Evolutionary conservation across 1,140 invertebrate species (phyloP), one percentile per base, ranked within the genome.

Genomic region (Calliopsis andreniformis): DNA sequence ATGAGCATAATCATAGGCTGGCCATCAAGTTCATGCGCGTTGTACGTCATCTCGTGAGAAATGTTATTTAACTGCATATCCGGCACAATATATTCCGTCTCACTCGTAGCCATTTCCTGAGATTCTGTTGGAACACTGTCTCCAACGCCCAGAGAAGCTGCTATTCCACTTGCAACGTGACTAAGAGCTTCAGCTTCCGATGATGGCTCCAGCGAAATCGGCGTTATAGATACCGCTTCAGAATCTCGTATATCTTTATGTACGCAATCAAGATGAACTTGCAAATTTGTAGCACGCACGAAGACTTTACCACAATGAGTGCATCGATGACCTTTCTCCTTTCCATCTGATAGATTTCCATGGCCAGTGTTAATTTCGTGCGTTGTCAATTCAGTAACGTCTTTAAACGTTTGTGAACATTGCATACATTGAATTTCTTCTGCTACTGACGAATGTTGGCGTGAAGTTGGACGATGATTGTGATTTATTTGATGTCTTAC

Each of bases 401-500:
- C 89, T 35, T 84, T 88, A 49, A 91, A 90, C 0, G 81, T 83
- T 47, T 87, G 83, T n/a, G 79, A 75, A 63, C 91, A 92, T 5
- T 90, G 80, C 0, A 64, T 28, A 28, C 90, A 92, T 14, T 89
- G 87, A 18, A 91, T 80, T 16, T 86, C 80, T 0, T 89, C 87
- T 0, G 70, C 18, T 0, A 80, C 42, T 0, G 84, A 71, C 0
- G 76, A 58, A 20, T 85, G 77, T 14, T 83, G 85, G 7, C 76
- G 78, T 8, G 68, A 58, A 1, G 66, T 69, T 3, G 88, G 87
- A 14, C 87, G 79, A 78, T 92, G 91, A 76, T 92, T 87, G 81
- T 95, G 94, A 67, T 92, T 92, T 39, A 93, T 88, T 83, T 94
- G 94, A 87, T 96, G 96, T 85, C 94, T 94, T 0, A 93, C 91